A percentile compares a stretch with the other conserved stretches of the same genome.
Evolutionary conservation across 2,888 invertebrate genomes (phyloP).

Genomic region (Tinea semifulvella): DNA sequence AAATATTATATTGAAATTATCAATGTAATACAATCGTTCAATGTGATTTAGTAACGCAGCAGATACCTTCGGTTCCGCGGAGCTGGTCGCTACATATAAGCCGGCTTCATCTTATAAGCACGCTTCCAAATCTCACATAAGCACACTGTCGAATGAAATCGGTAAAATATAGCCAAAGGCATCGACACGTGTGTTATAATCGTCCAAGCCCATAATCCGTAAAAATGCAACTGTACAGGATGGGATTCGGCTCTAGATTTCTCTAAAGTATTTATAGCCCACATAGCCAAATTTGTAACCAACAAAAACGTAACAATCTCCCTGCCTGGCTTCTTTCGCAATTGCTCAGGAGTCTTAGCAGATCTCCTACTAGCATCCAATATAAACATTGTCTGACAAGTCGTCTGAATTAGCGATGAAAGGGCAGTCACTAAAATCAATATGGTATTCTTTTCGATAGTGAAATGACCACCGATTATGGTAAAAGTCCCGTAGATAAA

Average conservation of each 20-base stretch:
- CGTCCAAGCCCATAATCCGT: slow-evolving; percentile 95
- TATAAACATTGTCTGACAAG: slow-evolving; percentile 90
- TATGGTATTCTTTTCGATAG: slow-evolving; percentile 80
- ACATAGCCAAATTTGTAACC: slow-evolving; percentile 91
- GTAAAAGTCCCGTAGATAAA: slow-evolving; percentile 94
- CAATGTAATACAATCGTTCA: too few species aligned
- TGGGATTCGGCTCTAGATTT: slow-evolving; percentile 91
- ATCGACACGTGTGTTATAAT: slow-evolving; percentile 94
- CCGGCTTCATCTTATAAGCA: slow-evolving; percentile 91
- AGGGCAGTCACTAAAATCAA: slow-evolving; percentile 85
- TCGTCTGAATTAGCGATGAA: slow-evolving; percentile 87
- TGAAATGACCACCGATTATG: slow-evolving; percentile 92
- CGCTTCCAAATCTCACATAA: slow-evolving; percentile 96
- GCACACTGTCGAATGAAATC: slow-evolving; percentile 95
- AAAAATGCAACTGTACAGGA: slow-evolving; percentile 91
- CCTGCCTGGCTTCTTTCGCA: slow-evolving; percentile 87
- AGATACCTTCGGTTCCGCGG: slow-evolving; percentile 1
- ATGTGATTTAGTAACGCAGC: slow-evolving; percentile 5
- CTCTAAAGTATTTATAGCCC: slow-evolving; percentile 93
- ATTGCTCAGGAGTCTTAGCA: slow-evolving; percentile 82
- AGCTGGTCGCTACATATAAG: slow-evolving; percentile 77
- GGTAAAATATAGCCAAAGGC: slow-evolving; percentile 92
- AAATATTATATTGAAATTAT: too few species aligned
- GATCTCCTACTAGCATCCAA: slow-evolving; percentile 88
- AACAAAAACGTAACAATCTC: slow-evolving; percentile 93